These are phyloP conservation scores for Tethya wilhelma DNA, from an alignment of 37 sponge, comb jelly and placozoan genomes.

Conservation along the genomic window DNA sequence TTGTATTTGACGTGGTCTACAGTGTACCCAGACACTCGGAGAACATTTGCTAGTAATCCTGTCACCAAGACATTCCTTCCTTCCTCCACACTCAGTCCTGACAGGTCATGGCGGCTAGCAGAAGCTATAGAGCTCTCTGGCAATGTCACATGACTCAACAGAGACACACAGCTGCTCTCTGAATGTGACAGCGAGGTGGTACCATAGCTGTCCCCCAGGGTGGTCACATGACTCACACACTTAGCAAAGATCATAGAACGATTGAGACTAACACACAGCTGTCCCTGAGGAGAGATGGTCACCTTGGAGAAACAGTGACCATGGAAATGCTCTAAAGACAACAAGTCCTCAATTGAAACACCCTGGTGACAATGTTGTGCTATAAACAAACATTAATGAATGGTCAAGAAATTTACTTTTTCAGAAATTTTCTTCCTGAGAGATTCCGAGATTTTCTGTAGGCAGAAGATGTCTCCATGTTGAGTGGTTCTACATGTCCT, in stretches of 20 bases:
- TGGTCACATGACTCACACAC: slow-evolving; percentile 12
- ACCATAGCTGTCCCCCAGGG: slow-evolving; percentile 19
- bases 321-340: background rate
- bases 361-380: background rate
- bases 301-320: background rate
- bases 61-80: slow-evolving; percentile 9
- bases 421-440: background rate
- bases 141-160: too few species aligned
- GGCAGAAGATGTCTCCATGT: background rate
- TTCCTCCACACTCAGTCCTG: background rate
- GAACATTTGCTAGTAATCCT: slow-evolving; percentile 4
- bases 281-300: slow-evolving; percentile 28
- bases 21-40: background rate
- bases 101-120: too few species aligned
- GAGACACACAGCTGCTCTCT: too few species aligned
- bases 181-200: too few species aligned
- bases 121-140: too few species aligned
- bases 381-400: background rate
- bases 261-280: slow-evolving; percentile 34
- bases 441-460: background rate
- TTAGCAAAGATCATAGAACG: slow-evolving; percentile 27
- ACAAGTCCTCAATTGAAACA: too few species aligned
- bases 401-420: too few species aligned
- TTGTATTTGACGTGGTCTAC: slow-evolving; percentile 1
- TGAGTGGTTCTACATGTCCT: background rate